Evolutionary conservation across 2,888 invertebrate species (phyloP), one percentile per base, ranked within the genome.

Genomic region (Microplitis manilae): DNA sequence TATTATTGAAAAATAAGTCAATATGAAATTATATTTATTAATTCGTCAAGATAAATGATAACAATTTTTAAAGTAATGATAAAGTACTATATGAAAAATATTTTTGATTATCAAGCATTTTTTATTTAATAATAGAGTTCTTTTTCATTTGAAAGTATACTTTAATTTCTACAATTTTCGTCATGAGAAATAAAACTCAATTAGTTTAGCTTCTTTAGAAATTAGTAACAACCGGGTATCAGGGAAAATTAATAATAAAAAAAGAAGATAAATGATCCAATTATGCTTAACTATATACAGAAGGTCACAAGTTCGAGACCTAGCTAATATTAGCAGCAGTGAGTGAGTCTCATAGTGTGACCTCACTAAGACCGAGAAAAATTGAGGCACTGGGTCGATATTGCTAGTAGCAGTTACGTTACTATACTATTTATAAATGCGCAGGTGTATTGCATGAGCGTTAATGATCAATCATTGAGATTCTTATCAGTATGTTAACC

Each of bases 271-370:
- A 50, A 50, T 13, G n/a, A 15, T 62, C 17, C 20, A 20, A 20
- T 30, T 65, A 30, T 30, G 20, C 20, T 65, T 8, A 30, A 13
- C 65, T 38, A 30, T 30, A 38, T 9, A 65, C 30, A 65, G 20
- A 65, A 30, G 65, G 65, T 30, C 30, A 30, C 13, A 65, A 65
- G 65, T 65, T 65, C 65, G 30, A 65, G 30, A 65, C 65, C 62
- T 30, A 65, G 65, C 30, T 65, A 30, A 65, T 65, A 30, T 38
- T 65, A 65, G 30, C 65, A 30, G 65, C 65, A 65, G 30, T 65
- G 30, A 65, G 30, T 65, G 20, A 65, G 30, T 65, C 65, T 65
- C 30, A 30, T 65, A 13, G 13, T 30, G 65, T 65, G 65, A 65
- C 65, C 65, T 65, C 38, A 30, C 13, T 65, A 30, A 65, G 65